Conservation (phyloP, 2,113 vertebrate species). For the Cyanoderma ruficeps region DNA sequence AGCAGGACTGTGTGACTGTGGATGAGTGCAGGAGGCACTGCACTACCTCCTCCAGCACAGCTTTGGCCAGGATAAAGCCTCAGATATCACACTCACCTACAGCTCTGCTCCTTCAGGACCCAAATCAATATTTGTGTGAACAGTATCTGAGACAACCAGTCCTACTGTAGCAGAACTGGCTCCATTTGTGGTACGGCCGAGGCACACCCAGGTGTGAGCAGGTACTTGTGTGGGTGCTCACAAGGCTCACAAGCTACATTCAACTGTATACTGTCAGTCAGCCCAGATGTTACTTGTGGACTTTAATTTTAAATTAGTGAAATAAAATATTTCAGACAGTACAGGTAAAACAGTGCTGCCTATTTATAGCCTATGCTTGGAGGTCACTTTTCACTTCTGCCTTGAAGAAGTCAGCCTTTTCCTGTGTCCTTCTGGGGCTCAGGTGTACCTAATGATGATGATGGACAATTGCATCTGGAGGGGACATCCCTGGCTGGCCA, state of each 20-base stretch:
- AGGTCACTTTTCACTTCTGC: not conserved
- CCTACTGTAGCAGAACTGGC: not conserved
- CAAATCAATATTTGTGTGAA: not conserved
- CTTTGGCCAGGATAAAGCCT: not conserved
- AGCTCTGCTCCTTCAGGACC: not conserved
- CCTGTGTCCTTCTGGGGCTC: not conserved
- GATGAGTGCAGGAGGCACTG: not conserved
- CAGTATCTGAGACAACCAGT: not conserved
- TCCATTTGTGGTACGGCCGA: not conserved
- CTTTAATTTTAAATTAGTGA: not conserved
- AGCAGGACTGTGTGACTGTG: accelerated
- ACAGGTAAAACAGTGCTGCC: not conserved
- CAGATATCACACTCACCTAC: not conserved
- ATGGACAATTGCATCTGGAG: not conserved
- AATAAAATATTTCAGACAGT: not conserved
- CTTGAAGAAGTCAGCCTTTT: not conserved
- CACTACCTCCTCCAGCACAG: not conserved
- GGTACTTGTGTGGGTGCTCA: not conserved
- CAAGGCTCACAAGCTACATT: not conserved
- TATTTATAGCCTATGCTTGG: not conserved
- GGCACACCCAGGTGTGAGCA: not conserved
- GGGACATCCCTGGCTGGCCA: not conserved
- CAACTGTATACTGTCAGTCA: not conserved
- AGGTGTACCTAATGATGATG: not conserved
- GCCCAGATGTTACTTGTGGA: not conserved